Evolutionary conservation across 2,797 vertebrate genomes (phyloP), one percentile per base, ranked within the genome.

Genomic region (Tragelaphus oryx): DNA sequence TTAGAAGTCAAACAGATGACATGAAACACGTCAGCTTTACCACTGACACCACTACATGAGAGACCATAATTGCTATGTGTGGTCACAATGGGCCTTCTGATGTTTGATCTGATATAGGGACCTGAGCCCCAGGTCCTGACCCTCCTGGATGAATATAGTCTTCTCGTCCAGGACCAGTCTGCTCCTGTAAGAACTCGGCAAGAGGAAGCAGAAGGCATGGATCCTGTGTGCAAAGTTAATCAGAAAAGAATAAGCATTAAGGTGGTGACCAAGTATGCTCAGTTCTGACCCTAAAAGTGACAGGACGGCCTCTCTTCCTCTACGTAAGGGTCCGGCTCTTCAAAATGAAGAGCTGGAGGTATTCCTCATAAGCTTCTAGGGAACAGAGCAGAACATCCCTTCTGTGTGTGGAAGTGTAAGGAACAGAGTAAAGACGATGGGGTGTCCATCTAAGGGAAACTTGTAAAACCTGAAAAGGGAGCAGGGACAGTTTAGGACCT

Each of bases 41-140:
- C 8, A 48, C 37, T 71, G 30, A 48, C 52, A 24, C n/a, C 54
- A 44, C 54, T 16, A 26, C 46, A 52, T 11, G 24, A 11, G 62
- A 78, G 28, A 14, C 22, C 1, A 1, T 1, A 20, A 17, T 30
- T 50, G 28, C 8, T 4, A 3, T 0, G 2, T 41, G n/a, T 48
- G 57, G 16, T 75, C 80, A 33, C 17, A 22, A 24, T 1, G 4
- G 41, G 13, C 41, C 33, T 89, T 48, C 20, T 46, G 41, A 10
- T 9, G 5, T n/a, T 26, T 37, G 22, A 44, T 37, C 3, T 14
- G 24, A 20, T 8, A 0, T 1, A 41, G 48, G 48, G 52, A 20
- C 24, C 60, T 28, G 52, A 37, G 5, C 41, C 24, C 28, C 12
- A 22, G 20, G 20, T 17, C 11, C 12, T 24, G 37, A n/a, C 26